phyloP scores from a whole-genome alignment of 2,113 vertebrate genomes.

The Falcunculus frontatus region DNA sequence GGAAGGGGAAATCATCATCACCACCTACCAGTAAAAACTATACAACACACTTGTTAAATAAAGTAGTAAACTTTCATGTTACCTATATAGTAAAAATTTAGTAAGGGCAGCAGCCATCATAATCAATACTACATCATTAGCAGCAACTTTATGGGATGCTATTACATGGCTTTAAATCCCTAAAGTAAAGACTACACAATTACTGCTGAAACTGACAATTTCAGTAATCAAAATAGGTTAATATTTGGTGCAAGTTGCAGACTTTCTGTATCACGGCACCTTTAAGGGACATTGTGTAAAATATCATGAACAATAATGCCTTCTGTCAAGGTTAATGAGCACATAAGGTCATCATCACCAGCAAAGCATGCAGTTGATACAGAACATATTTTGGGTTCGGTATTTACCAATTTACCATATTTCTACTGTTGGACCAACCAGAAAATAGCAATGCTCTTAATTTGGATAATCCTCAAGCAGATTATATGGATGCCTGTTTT shows the following conservation, averaged over 20 bases:
- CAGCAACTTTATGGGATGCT: neutral
- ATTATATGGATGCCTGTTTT: neutral
- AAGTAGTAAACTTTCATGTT: neutral
- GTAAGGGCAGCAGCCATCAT: neutral
- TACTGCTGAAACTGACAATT: neutral
- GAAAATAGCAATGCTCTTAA: neutral
- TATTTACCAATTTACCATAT: neutral
- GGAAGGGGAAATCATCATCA: neutral
- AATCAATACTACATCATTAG: neutral
- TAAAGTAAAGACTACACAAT: neutral
- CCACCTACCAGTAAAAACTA: neutral
- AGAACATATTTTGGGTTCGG: neutral
- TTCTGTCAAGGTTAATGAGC: neutral
- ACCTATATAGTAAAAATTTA: neutral
- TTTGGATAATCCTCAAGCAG: neutral
- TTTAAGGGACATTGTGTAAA: neutral
- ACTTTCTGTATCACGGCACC: neutral
- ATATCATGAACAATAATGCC: neutral
- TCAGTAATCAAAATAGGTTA: neutral
- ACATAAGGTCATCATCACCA: neutral
- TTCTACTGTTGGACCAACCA: neutral
- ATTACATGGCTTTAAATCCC: neutral
- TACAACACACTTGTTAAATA: neutral
- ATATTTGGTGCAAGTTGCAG: neutral
- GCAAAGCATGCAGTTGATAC: neutral